Evolutionary conservation across 2,797 vertebrate genomes (phyloP), one percentile per base, ranked within the genome.

Genomic region (Alosa sapidissima): DNA sequence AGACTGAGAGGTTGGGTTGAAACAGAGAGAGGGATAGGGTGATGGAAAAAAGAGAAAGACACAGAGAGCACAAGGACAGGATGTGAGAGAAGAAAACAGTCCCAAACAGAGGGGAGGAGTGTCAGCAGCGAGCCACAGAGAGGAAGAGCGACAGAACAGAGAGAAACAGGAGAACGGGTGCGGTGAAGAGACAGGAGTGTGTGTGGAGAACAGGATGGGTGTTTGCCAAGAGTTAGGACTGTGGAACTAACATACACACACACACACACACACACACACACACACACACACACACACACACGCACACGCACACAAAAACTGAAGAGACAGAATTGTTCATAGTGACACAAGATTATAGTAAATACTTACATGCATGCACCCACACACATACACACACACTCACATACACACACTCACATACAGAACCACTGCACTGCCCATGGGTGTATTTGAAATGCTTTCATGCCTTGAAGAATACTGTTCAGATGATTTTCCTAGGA

Each of bases 21-120:
- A 62, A 51, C 9, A 10, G 55, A 72, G 33, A 16, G 65, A 72
- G 28, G 28, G 33, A 72, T 13, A 5, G 65, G 33, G 28, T 14
- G 33, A 36, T 24, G 9, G 62, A 33, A 13, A 33, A 90, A 91
- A 82, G 54, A 58, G 19, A 55, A 13, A 45, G 55, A 85, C 84
- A 86, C n/a, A 52, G 65, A 33, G 52, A 33, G 72, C 65, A 84
- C 65, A 75, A 52, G 48, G 47, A 78, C 65, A 78, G 72, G 41
- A 72, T 72, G 68, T 36, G 36, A 72, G 68, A 28, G 68, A 72
- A 36, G 68, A 41, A 78, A 78, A 78, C 41, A 78, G 72, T 45
- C 72, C 28, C 72, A 75, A 75, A 75, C 36, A 78, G 72, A 47
- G 72, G 41, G 16, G 41, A 78, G 72, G 72, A 78, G 36, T 78